A percentile compares a stretch with the other conserved stretches of the same genome.
Evolutionary conservation across 1,140 invertebrate genomes (phyloP).

Genomic region (Harpegnathos saltator): DNA sequence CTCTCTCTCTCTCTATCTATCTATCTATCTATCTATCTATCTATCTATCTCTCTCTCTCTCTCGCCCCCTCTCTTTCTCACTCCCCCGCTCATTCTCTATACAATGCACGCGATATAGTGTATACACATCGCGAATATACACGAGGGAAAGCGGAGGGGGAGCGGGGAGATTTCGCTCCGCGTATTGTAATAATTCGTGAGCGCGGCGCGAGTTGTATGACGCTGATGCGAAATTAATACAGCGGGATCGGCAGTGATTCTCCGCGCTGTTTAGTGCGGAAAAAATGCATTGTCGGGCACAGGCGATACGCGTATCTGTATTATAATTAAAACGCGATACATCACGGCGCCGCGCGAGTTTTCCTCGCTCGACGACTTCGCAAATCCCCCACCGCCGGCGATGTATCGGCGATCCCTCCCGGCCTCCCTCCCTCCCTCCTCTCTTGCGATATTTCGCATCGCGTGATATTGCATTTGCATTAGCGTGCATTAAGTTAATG

Average conservation of each 20-base stretch:
- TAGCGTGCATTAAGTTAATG: conserved; percentile 26
- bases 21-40: no score
- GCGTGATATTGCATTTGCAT: conserved; percentile 15
- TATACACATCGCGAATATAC: no score
- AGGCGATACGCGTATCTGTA: not conserved
- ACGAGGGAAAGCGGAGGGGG: no score
- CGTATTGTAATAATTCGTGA: conserved; percentile 9
- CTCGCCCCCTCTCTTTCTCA: no score
- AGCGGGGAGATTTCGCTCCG: not conserved
- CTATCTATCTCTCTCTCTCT: no score
- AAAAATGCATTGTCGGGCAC: not conserved
- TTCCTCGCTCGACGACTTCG: conserved; percentile 13
- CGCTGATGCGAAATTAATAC: conserved; percentile 23
- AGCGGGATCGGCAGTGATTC: not conserved
- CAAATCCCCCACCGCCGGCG: no score
- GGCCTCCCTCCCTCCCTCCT: no score
- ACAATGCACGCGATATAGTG: no score
- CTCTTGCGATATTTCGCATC: conserved; percentile 1
- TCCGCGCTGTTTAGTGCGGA: conserved; percentile 27
- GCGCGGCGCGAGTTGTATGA: not conserved
- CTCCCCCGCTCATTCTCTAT: no score
- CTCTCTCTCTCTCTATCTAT: no score
- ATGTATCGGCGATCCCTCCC: no score
- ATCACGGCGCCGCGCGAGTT: not conserved
- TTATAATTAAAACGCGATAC: conserved; percentile 24